Conservation (phyloP, 2,797 vertebrate species). For the Brachymystax lenok region DNA sequence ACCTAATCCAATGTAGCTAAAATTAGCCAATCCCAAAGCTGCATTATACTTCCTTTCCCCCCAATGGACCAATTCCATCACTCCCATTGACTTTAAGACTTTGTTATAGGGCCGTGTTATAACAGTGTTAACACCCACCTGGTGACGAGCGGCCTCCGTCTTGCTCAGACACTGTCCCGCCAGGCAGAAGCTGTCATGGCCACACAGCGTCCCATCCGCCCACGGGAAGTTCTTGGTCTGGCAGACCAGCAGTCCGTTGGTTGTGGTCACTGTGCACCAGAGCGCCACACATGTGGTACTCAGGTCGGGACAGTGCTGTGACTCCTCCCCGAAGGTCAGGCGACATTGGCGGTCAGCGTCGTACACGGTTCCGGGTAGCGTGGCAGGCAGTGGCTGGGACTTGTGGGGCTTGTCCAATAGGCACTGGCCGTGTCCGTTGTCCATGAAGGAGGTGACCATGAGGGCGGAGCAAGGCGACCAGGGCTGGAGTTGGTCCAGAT, state of each 20-base stretch:
- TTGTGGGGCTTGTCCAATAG: slow-evolving; percentile 92
- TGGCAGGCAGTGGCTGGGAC: slow-evolving; percentile 84
- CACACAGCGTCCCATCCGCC: slow-evolving; percentile 94
- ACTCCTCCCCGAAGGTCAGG: slow-evolving; percentile 93
- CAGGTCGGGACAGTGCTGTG: slow-evolving; percentile 89
- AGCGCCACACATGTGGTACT: slow-evolving; percentile 87
- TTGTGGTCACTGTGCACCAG: slow-evolving; percentile 92
- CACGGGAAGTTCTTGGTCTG: slow-evolving; percentile 99
- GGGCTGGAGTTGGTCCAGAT: slow-evolving; percentile 88
- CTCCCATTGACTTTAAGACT: too few species aligned
- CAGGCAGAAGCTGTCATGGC: slow-evolving; percentile 88
- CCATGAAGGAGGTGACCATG: slow-evolving; percentile 93
- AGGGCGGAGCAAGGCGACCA: slow-evolving; percentile 97
- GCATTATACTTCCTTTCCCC: not conserved
- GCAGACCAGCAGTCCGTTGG: slow-evolving; percentile 89
- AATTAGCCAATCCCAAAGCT: too few species aligned
- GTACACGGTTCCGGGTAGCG: slow-evolving; percentile 88
- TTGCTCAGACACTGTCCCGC: slow-evolving; percentile 90
- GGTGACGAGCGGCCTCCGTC: slow-evolving; percentile 76
- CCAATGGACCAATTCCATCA: not conserved
- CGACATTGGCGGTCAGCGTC: slow-evolving; percentile 91
- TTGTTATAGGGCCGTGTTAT: too few species aligned
- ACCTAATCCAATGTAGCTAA: too few species aligned
- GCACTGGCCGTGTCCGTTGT: slow-evolving; percentile 95
- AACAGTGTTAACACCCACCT: slow-evolving; percentile 61